These are phyloP conservation scores for Oreochromis tanganicae DNA, from an alignment of 2,113 vertebrate genomes.

Conservation along the genomic window DNA sequence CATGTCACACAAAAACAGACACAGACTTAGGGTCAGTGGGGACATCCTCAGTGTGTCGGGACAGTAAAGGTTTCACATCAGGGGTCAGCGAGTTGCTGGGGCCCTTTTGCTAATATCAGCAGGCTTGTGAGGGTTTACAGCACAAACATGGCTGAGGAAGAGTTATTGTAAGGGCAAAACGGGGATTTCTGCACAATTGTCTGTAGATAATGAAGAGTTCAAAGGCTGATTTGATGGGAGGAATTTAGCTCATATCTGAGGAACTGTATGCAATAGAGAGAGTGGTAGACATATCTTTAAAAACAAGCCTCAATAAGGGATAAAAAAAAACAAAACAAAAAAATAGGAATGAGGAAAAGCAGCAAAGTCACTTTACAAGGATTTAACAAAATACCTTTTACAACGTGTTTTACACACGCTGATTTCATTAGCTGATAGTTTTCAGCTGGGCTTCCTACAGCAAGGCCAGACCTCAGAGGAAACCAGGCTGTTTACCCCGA, in stretches of 20 bases:
- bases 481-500: not conserved
- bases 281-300: not conserved
- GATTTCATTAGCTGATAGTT: not conserved
- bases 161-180: slow-evolving; percentile 45
- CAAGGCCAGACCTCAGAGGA: not conserved
- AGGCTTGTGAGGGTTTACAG: slow-evolving; percentile 35
- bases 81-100: slow-evolving; percentile 28
- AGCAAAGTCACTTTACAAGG: not conserved
- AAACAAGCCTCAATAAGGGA: not conserved
- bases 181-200: not conserved
- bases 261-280: not conserved
- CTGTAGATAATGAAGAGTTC: slow-evolving; percentile 7
- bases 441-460: not conserved
- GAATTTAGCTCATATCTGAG: not conserved
- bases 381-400: not conserved
- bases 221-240: not conserved
- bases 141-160: slow-evolving; percentile 41
- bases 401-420: not conserved
- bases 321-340: not conserved
- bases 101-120: slow-evolving; percentile 36
- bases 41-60: not conserved
- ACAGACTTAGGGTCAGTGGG: not conserved
- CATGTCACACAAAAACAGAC: not conserved
- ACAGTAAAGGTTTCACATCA: not conserved
- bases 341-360: not conserved